phyloP scores from a whole-genome alignment of 2,888 invertebrate species.

The Synergus umbraculus region DNA sequence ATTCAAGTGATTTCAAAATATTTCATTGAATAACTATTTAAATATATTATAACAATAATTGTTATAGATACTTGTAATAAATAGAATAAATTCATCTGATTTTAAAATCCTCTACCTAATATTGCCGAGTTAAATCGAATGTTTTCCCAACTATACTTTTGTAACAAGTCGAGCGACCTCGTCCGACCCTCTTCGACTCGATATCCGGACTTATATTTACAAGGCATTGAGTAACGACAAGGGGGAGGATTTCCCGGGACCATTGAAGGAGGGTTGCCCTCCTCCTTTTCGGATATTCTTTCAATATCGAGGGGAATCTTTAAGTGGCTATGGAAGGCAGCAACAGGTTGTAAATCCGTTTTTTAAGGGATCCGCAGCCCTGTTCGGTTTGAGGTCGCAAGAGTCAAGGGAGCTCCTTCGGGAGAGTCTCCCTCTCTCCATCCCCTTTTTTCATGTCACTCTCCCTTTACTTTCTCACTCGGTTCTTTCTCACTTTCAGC shows the following conservation, averaged over 20 bases:
- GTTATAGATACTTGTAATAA: too few relatives aligned
- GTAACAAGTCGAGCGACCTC: conserved; percentile 30
- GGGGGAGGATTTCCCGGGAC: conserved; percentile 59
- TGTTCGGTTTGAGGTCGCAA: conserved; percentile 74
- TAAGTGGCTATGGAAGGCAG: conserved; percentile 73
- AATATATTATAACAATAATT: too few relatives aligned
- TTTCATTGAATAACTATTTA: too few relatives aligned
- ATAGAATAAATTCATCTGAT: too few relatives aligned
- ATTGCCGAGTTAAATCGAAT: not conserved
- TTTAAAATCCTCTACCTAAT: too few relatives aligned
- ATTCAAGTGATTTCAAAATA: too few relatives aligned
- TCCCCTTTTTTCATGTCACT: conserved; percentile 54
- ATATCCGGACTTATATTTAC: conserved; percentile 74
- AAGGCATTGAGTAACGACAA: conserved; percentile 67
- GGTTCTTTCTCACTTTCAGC: conserved; percentile 46
- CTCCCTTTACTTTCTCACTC: conserved; percentile 52
- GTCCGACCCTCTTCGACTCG: conserved; percentile 64
- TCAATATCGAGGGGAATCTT: conserved; percentile 78
- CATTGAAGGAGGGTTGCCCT: conserved; percentile 59
- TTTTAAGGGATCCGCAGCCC: conserved; percentile 70
- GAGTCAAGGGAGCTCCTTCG: conserved; percentile 74
- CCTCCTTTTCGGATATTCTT: conserved; percentile 76
- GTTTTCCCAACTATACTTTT: conserved; percentile 16
- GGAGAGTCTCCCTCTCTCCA: conserved; percentile 62
- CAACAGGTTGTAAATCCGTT: conserved; percentile 78